Evolutionary conservation across 1,140 invertebrate genomes (phyloP).

Genomic region (Teleopsis dalmanni): DNA sequence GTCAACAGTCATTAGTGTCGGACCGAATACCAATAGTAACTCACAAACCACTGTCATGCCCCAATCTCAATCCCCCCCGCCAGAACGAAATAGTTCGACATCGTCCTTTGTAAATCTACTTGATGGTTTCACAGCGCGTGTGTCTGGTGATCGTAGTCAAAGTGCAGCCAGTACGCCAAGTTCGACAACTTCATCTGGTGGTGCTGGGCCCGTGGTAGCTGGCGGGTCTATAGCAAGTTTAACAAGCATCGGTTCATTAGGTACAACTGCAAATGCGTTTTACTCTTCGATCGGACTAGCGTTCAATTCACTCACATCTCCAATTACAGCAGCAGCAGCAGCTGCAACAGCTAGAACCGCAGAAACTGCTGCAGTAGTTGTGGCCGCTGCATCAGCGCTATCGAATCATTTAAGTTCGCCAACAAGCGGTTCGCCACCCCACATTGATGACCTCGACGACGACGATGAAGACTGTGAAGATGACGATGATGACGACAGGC

Average conservation of each 20-base stretch:
- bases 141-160: constrained; percentile 24
- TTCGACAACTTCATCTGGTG: constrained; percentile 7
- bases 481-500: constrained; percentile 32
- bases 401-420: constrained; percentile 40
- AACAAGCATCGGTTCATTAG: constrained; percentile 36
- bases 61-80: constrained; percentile 3
- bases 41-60: constrained; percentile 1
- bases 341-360: constrained; percentile 37
- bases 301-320: constrained; percentile 37
- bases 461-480: constrained; percentile 30
- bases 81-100: constrained; percentile 29
- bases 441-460: constrained; percentile 24
- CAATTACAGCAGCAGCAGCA: constrained; percentile 33
- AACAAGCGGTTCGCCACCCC: constrained; percentile 34
- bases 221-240: constrained; percentile 32
- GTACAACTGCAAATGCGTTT: constrained; percentile 39
- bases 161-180: constrained; percentile 34
- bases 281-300: constrained; percentile 39
- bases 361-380: constrained; percentile 33
- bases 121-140: constrained; percentile 33
- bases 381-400: constrained; percentile 35
- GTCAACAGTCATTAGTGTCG: neutral
- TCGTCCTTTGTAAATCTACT: constrained; percentile 36
- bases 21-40: neutral
- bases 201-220: constrained; percentile 9